Evolutionary conservation across 1,140 invertebrate genomes (phyloP), one percentile per base, ranked within the genome.

Genomic region (Onthophagus taurus): DNA sequence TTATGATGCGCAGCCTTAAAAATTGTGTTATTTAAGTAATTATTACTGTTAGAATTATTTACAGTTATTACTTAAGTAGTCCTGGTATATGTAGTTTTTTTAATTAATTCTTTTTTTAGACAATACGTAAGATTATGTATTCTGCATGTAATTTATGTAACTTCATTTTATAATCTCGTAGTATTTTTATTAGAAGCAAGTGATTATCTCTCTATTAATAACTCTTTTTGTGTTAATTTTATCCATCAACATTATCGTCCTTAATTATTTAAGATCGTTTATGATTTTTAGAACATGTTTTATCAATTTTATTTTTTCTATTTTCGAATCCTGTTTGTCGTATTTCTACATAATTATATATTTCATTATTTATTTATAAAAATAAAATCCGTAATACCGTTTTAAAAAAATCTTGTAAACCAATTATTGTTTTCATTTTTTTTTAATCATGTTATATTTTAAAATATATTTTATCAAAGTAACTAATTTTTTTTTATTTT

Each of bases 401-500:
- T 46, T 26, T 24, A 26, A 45, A 34, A 37, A 23, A 21, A 21
- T 39, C 13, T 47, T 23, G 31, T 45, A 46, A 34, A 34, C 42
- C 21, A 34, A 26, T 47, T 42, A 47, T 47, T 47, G 45, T 45
- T 45, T 45, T 45, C 18, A 26, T 45, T 45, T 45, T 45, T 45
- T 45, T 36, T 45, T 38, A 36, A 2, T 21, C 14, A 45, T 45
- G 45, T 47, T 47, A 47, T 35, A 47, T 47, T 47, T 47, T 41
- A 47, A 47, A 47, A 47, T 47, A 47, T 47, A 47, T 41, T 47
- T 47, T 45, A 45, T 45, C 39, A 45, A 45, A 39, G 9, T 20
- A 2, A 20, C 12, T 12, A 36, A 11, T 37, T 37, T 20, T 21
- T 23, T 37, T 36, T 2, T n/a, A 7, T 26, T 26, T 26, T 26